Base-by-base conservation (phyloP, 2,888 invertebrate species). In the Calliphora vomitoria region DNA sequence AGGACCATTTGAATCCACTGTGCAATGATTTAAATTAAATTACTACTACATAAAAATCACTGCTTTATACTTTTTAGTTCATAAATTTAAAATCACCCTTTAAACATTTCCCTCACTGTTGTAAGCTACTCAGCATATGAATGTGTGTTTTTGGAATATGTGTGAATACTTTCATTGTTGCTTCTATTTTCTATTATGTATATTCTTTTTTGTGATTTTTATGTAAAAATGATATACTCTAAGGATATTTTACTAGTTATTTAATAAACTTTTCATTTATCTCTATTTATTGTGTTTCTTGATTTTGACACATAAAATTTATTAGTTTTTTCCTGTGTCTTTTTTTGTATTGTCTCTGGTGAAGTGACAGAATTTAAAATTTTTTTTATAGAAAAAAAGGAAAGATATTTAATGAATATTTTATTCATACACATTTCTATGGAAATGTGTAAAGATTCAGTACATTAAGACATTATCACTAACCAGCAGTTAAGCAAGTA, bases 381-480 rank as follows among this genome's bases (percentile, higher is more conserved):
- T 50, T 11, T 50, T n/a, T n/a, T n/a, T n/a, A n/a, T n/a, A 47
- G 13, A 15, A 13, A 15, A 47, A 15, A 15, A n/a, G n/a, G 11
- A 47, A 47, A 47, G 25, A 25, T 25, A 25, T 25, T 25, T 25
- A 3, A 50, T 50, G n/a, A 50, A 50, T n/a, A n/a, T n/a, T 50
- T 50, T n/a, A 50, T 50, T 47, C 47, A n/a, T n/a, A 50, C n/a
- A 50, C 50, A 50, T n/a, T 50, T n/a, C 25, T 3, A 8, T 41
- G 6, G 4, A 15, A 8, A 10, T 20, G 8, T 15, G n/a, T 5
- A 44, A 38, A 35, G 25, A 15, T 20, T 6, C 31, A 44, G 31
- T 53, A 41, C 31, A 60, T 64, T 58, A 68, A 55, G 13, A 25
- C 1, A 50, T 66, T 78, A 72, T 71, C 47, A 47, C 71, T 31